Evolutionary conservation across 2,113 vertebrate species (phyloP).

Genomic region (Neodontobutis hainanensis): DNA sequence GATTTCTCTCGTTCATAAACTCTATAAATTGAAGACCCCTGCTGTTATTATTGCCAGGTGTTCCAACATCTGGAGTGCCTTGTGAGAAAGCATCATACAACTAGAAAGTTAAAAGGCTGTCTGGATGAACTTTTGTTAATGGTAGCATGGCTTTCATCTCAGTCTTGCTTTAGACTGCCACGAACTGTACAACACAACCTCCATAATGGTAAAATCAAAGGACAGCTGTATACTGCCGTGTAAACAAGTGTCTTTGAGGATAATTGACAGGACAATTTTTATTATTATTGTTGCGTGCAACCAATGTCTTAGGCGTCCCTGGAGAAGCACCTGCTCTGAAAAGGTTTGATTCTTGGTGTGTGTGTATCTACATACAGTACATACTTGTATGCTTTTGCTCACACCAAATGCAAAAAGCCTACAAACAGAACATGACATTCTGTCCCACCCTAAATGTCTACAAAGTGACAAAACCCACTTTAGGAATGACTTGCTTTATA

Average conservation of each 20-base stretch:
- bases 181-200: constrained; percentile 20
- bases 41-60: constrained; percentile 62
- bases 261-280: constrained; percentile 36
- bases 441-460: neutral
- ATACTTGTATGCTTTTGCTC: no score
- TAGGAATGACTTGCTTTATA: neutral
- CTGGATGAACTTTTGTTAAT: constrained; percentile 51
- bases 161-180: constrained; percentile 38
- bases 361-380: no score
- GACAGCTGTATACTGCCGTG: constrained; percentile 64
- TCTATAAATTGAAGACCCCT: constrained; percentile 15
- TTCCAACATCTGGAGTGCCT: constrained; percentile 68
- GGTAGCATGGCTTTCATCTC: constrained; percentile 56
- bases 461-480: neutral
- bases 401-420: no score
- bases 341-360: neutral
- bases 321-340: constrained; percentile 45
- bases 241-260: constrained; percentile 50
- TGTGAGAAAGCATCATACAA: constrained; percentile 32
- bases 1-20: constrained; percentile 12
- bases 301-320: constrained; percentile 12
- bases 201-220: constrained; percentile 56
- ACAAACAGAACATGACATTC: neutral
- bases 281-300: constrained; percentile 45
- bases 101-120: constrained; percentile 48